phyloP scores from a whole-genome alignment of 2,888 invertebrate species.

The Anthophora plumipes region DNA sequence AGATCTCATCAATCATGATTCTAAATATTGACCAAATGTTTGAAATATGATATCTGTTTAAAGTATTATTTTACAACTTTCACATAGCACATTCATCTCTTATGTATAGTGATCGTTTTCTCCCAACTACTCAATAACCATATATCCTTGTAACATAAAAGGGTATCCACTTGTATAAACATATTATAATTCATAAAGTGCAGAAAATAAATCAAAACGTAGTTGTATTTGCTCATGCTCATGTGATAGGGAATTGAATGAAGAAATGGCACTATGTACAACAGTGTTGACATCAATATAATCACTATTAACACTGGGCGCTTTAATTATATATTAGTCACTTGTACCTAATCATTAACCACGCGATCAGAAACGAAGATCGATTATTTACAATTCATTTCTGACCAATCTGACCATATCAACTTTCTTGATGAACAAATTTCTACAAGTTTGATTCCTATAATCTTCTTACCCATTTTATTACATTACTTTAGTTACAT shows the following conservation, averaged over 20 bases:
- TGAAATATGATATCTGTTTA: constrained; percentile 44
- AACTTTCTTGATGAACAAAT: constrained; percentile 26
- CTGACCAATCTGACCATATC: constrained; percentile 26
- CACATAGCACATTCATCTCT: constrained; percentile 43
- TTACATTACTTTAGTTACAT: constrained; percentile 58
- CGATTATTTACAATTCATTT: constrained; percentile 43
- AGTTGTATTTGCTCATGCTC: constrained; percentile 76
- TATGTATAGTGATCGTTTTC: constrained; percentile 58
- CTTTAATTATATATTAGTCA: constrained; percentile 71
- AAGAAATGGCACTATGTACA: constrained; percentile 69
- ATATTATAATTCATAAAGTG: constrained; percentile 61
- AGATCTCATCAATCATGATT: constrained; percentile 26
- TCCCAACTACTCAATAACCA: constrained; percentile 46
- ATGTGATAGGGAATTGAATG: constrained; percentile 77
- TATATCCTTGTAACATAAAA: constrained; percentile 49
- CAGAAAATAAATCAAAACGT: constrained; percentile 69
- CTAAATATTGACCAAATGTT: constrained; percentile 52
- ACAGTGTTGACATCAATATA: constrained; percentile 61
- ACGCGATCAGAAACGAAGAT: constrained; percentile 49
- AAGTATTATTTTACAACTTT: constrained; percentile 55
- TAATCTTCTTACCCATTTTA: constrained; percentile 36
- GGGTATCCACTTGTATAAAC: constrained; percentile 63
- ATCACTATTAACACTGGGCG: constrained; percentile 62
- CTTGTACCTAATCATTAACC: constrained; percentile 54
- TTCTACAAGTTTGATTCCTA: constrained; percentile 55